Base-by-base conservation (phyloP, 2,888 invertebrate species). In the Campoletis raptor region DNA sequence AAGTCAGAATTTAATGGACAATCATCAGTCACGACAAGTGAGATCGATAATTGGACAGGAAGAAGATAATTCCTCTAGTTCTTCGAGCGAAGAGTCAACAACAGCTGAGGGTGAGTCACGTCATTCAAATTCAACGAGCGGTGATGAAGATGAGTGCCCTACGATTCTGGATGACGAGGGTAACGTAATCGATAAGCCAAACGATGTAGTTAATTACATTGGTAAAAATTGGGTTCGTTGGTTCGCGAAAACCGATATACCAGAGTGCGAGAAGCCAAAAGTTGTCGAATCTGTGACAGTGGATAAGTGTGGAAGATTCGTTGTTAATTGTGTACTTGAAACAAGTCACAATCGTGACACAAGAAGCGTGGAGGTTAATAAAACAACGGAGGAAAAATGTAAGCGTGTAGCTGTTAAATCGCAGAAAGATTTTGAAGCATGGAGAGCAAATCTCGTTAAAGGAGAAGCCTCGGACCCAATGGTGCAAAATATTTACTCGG, bases 271-370 rank as follows among this genome's bases (percentile, higher is more conserved):
- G 8, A 61, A 18, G 21, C 21, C 42, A 45, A 69, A 61, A 9
- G 9, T 72, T 5, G 12, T 45, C 8, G 61, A 72, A 61, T 37
- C 45, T 8, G 61, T 80, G 21, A 72, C 72, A 21, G n/a, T 80
- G 21, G 80, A 80, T 36, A 64, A 80, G 45, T 80, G 80, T 21
- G 80, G 80, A 61, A 72, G 72, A 40, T 80, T 80, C 37, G 37
- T 72, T 15, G 21, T 80, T 37, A n/a, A 12, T n/a, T 80, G 80
- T 45, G 21, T n/a, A 9, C 18, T 15, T 9, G n/a, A 57, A 48
- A 81, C 45, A 67, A 52, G 36, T 70, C 69, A 48, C 37, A 21
- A 73, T 76, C 72, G 73, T 12, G 12, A 54, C 54, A 54, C 72
- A 3, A 30, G 84, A 21, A 81, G 66, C 76, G 54, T 15, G 52